Base-by-base conservation (phyloP, 2,888 invertebrate species). In the Philereme vetulata region DNA sequence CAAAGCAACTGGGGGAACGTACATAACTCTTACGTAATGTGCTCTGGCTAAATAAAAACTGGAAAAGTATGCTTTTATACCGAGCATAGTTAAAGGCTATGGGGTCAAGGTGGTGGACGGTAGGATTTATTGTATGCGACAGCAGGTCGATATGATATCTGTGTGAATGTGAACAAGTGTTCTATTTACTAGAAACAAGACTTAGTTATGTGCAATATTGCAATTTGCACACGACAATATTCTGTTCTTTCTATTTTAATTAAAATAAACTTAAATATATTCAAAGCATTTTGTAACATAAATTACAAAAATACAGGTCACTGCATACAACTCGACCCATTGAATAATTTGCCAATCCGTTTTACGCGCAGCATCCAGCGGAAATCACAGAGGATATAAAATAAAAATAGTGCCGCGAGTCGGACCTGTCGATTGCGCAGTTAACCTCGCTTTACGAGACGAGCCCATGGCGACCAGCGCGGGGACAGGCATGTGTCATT, bases 351-450 rank as follows among this genome's bases (percentile, higher is more conserved):
- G 11, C 43, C 52, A 60, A 61, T 64, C 53, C 40, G 54, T 61
- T 58, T 44, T 64, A 47, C 51, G 58, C 45, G 33, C 48, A 53
- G 35, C 57, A 62, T 49, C 51, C 52, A 54, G 35, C 56, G 47
- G 64, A 63, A 62, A 66, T 62, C 56, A 59, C 36, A 11, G 34
- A 52, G 48, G 52, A 60, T 44, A 57, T 47, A 47, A 50, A 59
- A 57, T 57, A 59, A 64, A 56, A 75, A 76, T 72, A 75, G 72
- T 60, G 64, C 68, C 69, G 71, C 71, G 70, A 60, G 61, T 72
- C 56, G 67, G 70, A 74, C 66, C 70, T 65, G 62, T 65, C 68
- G 72, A 73, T 67, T 62, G 51, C 64, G 64, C 72, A 74, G 64
- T 74, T 74, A 62, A 62, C 32, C 36, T 52, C 50, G 50, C 51